Percentiles rank a stretch among this genome's conserved stretches.
Conservation (phyloP, 2,888 invertebrate genomes). For the Ryuthela nishihirai region DNA sequence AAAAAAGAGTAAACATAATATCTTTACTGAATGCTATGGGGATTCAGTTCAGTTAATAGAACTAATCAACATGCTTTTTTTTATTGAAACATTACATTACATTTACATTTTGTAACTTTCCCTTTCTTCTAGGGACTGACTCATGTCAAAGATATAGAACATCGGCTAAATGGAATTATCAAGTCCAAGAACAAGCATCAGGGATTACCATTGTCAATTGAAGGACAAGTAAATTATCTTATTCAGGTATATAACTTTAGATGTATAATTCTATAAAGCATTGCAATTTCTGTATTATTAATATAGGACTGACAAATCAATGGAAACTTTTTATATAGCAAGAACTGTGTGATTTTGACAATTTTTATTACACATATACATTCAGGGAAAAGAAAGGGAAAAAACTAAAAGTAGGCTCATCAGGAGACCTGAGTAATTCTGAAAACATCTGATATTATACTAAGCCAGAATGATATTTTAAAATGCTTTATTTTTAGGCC, state of each 20-base stretch:
- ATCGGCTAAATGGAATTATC: constrained; percentile 70
- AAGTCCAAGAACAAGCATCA: constrained; percentile 48
- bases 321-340: background rate
- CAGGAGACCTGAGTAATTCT: no score
- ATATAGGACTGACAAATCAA: background rate
- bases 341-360: background rate
- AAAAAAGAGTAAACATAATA: no score
- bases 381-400: no score
- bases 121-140: constrained; percentile 60
- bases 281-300: background rate
- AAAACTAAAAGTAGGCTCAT: no score
- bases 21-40: no score
- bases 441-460: no score
- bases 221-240: constrained; percentile 89
- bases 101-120: no score
- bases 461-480: no score
- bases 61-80: no score
- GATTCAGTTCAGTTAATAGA: no score
- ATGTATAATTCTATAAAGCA: background rate
- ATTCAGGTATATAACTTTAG: constrained; percentile 55
- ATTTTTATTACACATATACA: background rate
- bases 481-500: no score
- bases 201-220: constrained; percentile 71
- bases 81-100: no score
- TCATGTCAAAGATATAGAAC: constrained; percentile 71